phyloP scores from a whole-genome alignment of 2,888 invertebrate genomes.

The Villa cingulata region DNA sequence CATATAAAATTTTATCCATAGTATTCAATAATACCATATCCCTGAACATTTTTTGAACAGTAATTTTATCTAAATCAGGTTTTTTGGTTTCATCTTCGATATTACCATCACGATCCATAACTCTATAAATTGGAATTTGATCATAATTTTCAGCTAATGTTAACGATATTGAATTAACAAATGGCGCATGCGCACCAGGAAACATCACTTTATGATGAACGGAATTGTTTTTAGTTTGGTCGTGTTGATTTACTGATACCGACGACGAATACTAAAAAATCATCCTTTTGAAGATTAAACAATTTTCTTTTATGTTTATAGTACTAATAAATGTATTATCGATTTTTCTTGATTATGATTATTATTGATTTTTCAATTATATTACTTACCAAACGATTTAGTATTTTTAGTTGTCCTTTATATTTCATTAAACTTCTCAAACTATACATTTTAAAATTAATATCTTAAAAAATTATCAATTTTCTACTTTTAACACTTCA shows the following conservation, averaged over 20 bases:
- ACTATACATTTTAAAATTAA: too few species aligned
- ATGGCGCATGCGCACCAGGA: conserved; percentile 39
- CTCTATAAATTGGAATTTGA: conserved; percentile 51
- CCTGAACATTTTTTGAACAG: conserved; percentile 76
- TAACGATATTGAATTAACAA: conserved; percentile 39
- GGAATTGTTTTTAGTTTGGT: neutral
- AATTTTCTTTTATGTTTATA: too few species aligned
- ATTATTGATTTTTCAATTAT: too few species aligned
- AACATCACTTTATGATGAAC: conserved; percentile 18
- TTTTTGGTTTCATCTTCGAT: conserved; percentile 43
- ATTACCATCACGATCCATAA: conserved; percentile 61
- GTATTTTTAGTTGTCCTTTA: too few species aligned
- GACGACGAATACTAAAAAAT: neutral
- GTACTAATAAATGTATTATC: too few species aligned
- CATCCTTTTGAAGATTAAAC: too few species aligned
- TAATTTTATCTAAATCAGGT: conserved; percentile 53
- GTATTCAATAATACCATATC: conserved; percentile 79
- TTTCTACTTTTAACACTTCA: too few species aligned
- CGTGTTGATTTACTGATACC: neutral
- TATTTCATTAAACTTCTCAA: too few species aligned
- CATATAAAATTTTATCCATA: conserved; percentile 94
- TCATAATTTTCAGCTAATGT: conserved; percentile 40
- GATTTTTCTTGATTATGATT: too few species aligned
- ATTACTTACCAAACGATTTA: too few species aligned
- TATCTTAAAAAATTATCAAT: too few species aligned